Base-by-base conservation (phyloP, 2,797 vertebrate genomes). In the Pangasius macronema region DNA sequence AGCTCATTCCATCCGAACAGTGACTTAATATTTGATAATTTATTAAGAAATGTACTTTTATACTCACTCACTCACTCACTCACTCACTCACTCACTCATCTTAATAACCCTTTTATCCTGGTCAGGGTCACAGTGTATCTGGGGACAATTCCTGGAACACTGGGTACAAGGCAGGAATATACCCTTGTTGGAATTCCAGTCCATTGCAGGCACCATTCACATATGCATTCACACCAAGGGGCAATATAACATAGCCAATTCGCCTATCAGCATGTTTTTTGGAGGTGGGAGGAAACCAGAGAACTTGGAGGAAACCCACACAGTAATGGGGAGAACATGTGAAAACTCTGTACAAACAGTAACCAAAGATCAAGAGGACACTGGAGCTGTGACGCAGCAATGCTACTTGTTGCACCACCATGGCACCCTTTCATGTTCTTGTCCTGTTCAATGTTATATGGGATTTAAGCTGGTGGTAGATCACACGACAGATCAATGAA, bases 321-420 rank as follows among this genome's bases (percentile, higher is more conserved):
- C 46, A 51, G 46, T 30, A 27, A 76, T 51, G 27, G 2, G 49
- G 73, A 76, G 14, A 7, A 51, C 27, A n/a, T 49, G 6, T 46
- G 46, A 76, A 49, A 76, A 75, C 61, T 10, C 61, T 63, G 61
- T 63, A 61, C 57, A 61, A 61, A 63, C 61, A 63, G 61, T 63
- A 33, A 65, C 36, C 7, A 70, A 70, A 70, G 6, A 24, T 49
- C 5, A 27, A 24, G 42, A 75, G 27, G 3, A 51, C 24, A 75
- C 36, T 39, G 36, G 33, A 70, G 7, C 72, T 51, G 24, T n/a
- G 72, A 73, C 11, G 10, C 24, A 73, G 72, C 42, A 49, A 27
- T 13, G 42, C 24, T 75, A n/a, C 42, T 49, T 75, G 10, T 49
- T 51, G 72, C 5, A 51, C 27, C 72, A 49, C 39, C 4, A 5